Evolutionary conservation across 1,140 invertebrate species (phyloP), one percentile per base, ranked within the genome.

Genomic region (Leguminivora glycinivorella): DNA sequence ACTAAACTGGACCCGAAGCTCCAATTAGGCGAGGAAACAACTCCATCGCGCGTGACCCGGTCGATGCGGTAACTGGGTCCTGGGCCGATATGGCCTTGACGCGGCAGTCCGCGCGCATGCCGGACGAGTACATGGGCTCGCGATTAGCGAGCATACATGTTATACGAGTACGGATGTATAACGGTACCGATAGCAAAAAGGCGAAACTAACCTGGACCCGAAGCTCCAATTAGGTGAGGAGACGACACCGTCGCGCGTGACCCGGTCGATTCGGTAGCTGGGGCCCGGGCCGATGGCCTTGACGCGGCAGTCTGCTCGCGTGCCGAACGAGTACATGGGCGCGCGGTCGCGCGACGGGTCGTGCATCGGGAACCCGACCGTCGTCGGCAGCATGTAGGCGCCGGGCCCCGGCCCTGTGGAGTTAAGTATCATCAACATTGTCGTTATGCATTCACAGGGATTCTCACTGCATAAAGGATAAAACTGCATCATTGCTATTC

Each of bases 71-170:
- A 93, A 7, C 85, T 83, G 9, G 93, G 93, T 5, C 93, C 93
- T 7, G 93, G 93, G 25, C 92, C 90, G 9, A 84, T n/a, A n/a
- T 72, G 40, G 72, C 72, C 60, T 75, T 75, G 19, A 79, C 6
- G n/a, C 79, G 79, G 67, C 72, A 72, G 1, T 79, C 79, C 5
- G 83, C 74, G 68, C 83, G 82, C 1, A 76, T 79, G 1, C 93
- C 93, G 75, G 95, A 93, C 26, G 93, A 93, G 80, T 92, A 95
- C 83, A 93, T 92, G 0, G 94, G 94, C 80, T 91, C 91, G 17
- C 94, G 88, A 73, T 92, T n/a, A n/a, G n/a, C n/a, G n/a, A n/a
- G n/a, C n/a, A n/a, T n/a, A n/a, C n/a, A n/a, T n/a, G n/a, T n/a
- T n/a, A n/a, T n/a, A n/a, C n/a, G n/a, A n/a, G n/a, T n/a, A n/a